Conservation (phyloP, 2,797 vertebrate species). For the Hoplostethus atlanticus region DNA sequence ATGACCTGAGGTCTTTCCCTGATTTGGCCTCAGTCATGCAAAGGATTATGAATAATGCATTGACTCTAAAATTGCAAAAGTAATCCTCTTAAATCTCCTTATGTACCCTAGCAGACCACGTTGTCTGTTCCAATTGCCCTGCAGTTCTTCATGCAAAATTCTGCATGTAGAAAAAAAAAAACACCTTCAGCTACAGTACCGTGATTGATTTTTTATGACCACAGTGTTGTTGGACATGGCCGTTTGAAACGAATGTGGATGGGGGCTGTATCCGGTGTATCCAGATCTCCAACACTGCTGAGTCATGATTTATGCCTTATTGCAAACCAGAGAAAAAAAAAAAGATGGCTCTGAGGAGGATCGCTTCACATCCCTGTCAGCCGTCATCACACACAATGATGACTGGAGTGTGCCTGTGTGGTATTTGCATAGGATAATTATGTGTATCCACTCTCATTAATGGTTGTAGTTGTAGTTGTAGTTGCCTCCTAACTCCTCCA, state of each 20-base stretch:
- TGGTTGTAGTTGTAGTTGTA: constrained; percentile 62
- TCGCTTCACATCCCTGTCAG: constrained; percentile 65
- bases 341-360: constrained; percentile 41
- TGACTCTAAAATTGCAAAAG: constrained; percentile 88
- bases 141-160: constrained; percentile 72
- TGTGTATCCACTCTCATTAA: constrained; percentile 63
- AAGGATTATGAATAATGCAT: constrained; percentile 89
- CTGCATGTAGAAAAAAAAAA: constrained; percentile 44
- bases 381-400: constrained; percentile 60
- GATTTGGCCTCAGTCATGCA: constrained; percentile 85
- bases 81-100: constrained; percentile 89
- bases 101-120: constrained; percentile 81
- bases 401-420: constrained; percentile 63
- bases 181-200: constrained; percentile 43
- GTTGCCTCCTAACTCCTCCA: constrained; percentile 29
- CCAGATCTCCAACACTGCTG: constrained; percentile 68
- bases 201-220: constrained; percentile 63
- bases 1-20: constrained; percentile 84
- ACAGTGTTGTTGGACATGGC: constrained; percentile 36
- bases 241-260: constrained; percentile 61
- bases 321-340: constrained; percentile 38
- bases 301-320: constrained; percentile 76
- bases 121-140: constrained; percentile 83
- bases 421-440: constrained; percentile 64
- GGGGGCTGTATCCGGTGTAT: constrained; percentile 46